Conservation (phyloP, 2,113 vertebrate genomes). For the Gopherus flavomarginatus region DNA sequence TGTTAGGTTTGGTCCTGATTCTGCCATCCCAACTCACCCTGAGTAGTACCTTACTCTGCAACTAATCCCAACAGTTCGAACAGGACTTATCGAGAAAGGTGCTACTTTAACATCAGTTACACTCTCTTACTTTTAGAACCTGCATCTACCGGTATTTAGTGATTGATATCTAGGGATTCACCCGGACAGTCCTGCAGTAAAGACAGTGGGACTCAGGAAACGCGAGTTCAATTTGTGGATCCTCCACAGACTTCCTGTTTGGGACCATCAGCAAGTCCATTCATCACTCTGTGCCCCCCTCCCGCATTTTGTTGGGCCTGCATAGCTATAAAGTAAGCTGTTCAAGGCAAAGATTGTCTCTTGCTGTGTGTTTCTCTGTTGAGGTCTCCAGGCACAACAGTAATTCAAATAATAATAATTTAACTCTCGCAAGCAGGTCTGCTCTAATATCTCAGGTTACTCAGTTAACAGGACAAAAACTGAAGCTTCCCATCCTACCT, state of each 20-base stretch:
- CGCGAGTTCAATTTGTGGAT: not conserved
- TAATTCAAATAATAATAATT: not conserved
- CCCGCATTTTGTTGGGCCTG: not conserved
- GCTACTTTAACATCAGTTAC: not conserved
- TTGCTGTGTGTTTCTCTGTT: not conserved
- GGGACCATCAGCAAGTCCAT: not conserved
- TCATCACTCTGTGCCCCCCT: not conserved
- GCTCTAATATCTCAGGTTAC: not conserved
- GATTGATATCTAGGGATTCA: not conserved
- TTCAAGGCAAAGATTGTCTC: accelerated
- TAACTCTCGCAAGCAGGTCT: not conserved
- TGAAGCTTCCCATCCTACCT: not conserved
- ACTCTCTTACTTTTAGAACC: accelerated
- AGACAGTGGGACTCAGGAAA: not conserved
- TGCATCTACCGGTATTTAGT: accelerated
- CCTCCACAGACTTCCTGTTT: not conserved
- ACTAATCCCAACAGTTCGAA: not conserved
- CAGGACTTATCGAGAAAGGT: not conserved
- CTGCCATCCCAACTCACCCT: not conserved
- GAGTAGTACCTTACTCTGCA: not conserved
- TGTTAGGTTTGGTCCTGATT: not conserved
- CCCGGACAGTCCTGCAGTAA: not conserved
- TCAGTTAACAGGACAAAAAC: not conserved
- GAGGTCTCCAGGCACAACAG: not conserved
- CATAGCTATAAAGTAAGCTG: not conserved